Evolutionary conservation across 2,797 vertebrate species (phyloP).

Genomic region (Clarias platycephalus): DNA sequence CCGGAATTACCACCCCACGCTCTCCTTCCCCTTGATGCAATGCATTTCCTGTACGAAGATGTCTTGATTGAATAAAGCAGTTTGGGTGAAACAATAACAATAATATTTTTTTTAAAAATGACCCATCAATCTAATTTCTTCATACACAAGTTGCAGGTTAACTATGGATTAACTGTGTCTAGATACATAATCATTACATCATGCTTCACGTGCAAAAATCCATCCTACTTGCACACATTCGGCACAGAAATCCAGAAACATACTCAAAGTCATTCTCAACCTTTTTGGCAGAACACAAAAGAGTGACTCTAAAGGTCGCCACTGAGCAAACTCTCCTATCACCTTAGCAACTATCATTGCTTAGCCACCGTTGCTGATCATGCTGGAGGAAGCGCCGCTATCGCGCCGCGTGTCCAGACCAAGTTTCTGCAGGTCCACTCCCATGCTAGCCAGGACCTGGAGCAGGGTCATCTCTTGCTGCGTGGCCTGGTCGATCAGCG

Average conservation of each 20-base stretch:
- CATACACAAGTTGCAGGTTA: constrained; percentile 31
- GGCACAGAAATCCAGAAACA: constrained; percentile 60
- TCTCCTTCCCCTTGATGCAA: neutral
- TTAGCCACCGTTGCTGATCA: constrained; percentile 79
- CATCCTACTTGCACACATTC: constrained; percentile 24
- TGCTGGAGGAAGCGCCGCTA: constrained; percentile 66
- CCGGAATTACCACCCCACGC: neutral
- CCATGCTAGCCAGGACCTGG: constrained; percentile 78
- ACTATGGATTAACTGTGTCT: constrained; percentile 41
- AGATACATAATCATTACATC: constrained; percentile 57
- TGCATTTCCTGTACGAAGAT: neutral
- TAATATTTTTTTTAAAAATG: neutral
- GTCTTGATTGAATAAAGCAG: constrained; percentile 8
- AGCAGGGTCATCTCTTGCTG: constrained; percentile 80
- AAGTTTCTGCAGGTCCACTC: constrained; percentile 76
- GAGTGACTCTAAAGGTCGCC: constrained; percentile 44
- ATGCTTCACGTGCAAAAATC: constrained; percentile 36
- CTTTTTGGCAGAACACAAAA: constrained; percentile 69
- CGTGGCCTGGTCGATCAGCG: constrained; percentile 75
- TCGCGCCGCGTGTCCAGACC: constrained; percentile 73
- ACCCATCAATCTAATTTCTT: constrained; percentile 17
- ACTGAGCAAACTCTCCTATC: neutral
- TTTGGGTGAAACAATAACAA: neutral
- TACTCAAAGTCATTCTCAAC: constrained; percentile 62
- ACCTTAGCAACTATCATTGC: neutral